Percentiles rank a stretch among this genome's conserved stretches.
These are phyloP conservation scores for Alces alces DNA, from an alignment of 2,113 vertebrate genomes.

Conservation along the genomic window DNA sequence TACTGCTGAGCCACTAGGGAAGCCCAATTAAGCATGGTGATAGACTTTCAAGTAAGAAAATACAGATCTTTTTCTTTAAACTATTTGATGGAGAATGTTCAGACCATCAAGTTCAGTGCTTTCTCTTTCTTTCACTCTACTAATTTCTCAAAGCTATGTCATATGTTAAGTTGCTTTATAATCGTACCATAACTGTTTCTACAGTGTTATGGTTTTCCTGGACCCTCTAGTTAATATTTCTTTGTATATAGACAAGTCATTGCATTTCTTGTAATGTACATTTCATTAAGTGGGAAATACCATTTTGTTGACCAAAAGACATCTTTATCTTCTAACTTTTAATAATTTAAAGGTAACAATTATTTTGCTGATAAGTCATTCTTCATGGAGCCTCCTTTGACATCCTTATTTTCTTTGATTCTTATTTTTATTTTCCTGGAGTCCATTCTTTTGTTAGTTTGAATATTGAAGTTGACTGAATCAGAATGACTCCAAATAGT, in stretches of 20 bases:
- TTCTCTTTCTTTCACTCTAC: background rate
- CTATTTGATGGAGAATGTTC: background rate
- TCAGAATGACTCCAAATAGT: background rate
- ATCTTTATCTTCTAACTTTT: background rate
- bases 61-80: background rate
- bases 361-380: background rate
- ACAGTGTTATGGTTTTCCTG: background rate
- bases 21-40: background rate
- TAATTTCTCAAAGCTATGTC: background rate
- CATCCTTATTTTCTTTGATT: background rate
- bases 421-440: background rate
- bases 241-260: background rate
- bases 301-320: background rate
- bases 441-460: background rate
- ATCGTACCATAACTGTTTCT: background rate
- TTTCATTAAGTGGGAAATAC: background rate
- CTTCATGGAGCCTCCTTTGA: background rate
- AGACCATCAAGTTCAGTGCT: background rate
- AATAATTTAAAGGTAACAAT: background rate
- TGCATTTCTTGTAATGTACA: background rate
- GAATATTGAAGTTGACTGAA: background rate
- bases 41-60: background rate
- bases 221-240: background rate
- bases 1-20: background rate
- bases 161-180: background rate